These are phyloP conservation scores for Noctua comes DNA, from an alignment of 2,888 invertebrate species.

Conservation along the genomic window DNA sequence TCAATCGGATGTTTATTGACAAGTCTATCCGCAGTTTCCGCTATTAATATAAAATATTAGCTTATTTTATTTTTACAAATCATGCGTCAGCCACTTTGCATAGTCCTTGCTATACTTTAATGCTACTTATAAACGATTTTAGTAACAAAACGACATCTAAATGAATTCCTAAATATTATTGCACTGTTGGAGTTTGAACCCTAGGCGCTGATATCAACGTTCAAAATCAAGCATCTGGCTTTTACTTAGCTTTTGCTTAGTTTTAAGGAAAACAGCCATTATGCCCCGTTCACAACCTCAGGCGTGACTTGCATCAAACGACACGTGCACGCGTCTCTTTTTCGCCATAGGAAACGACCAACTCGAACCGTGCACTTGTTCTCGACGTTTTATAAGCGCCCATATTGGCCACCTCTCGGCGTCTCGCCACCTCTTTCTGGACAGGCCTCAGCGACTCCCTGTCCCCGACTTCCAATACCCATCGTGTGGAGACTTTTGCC, in stretches of 20 bases:
- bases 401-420: not conserved
- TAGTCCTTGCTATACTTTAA: conserved; percentile 25
- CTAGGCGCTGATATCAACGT: not conserved
- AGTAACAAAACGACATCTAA: not conserved
- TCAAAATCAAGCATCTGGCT: not conserved
- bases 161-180: not conserved
- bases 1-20: not conserved
- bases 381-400: not conserved
- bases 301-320: not conserved
- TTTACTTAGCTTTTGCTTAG: not conserved
- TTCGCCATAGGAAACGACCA: not conserved
- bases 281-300: not conserved
- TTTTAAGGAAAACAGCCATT: not conserved
- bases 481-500: too few relatives aligned
- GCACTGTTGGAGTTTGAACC: not conserved
- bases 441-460: too few relatives aligned
- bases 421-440: too few relatives aligned
- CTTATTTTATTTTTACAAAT: not conserved
- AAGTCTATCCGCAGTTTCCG: not conserved
- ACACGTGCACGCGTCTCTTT: not conserved
- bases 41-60: conserved; percentile 2
- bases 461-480: too few relatives aligned
- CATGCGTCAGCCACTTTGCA: not conserved
- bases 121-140: not conserved
- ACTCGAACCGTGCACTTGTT: not conserved